These are phyloP conservation scores for Paratilapia polleni DNA, from an alignment of 2,113 vertebrate species.

Conservation along the genomic window DNA sequence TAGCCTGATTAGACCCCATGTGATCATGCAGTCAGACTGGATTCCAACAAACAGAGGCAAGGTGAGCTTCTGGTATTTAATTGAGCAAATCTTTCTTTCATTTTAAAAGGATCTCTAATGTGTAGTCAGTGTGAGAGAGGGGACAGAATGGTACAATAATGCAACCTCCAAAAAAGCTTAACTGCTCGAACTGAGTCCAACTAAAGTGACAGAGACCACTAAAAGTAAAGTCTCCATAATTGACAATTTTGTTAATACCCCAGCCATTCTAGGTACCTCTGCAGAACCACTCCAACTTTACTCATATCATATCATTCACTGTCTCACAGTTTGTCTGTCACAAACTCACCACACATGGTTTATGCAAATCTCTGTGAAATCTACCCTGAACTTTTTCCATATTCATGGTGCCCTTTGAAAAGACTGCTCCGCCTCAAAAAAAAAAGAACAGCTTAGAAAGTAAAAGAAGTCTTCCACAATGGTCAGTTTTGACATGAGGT, in stretches of 20 bases:
- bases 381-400: background rate
- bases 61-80: too few species aligned
- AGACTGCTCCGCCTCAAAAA: background rate
- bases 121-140: too few species aligned
- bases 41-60: too few species aligned
- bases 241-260: background rate
- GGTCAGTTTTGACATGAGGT: slow-evolving; percentile 44
- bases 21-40: too few species aligned
- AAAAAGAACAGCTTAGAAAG: background rate
- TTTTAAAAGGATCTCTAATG: too few species aligned
- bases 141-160: too few species aligned
- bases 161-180: too few species aligned
- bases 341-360: background rate
- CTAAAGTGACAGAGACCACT: background rate
- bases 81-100: too few species aligned
- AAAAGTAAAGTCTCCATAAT: background rate
- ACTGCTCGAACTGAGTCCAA: background rate
- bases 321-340: background rate
- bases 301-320: background rate
- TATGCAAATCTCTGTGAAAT: background rate
- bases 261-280: background rate
- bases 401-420: slow-evolving; percentile 38
- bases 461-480: slow-evolving; percentile 6
- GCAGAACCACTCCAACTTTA: rapidly evolving
- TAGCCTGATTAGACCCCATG: too few species aligned